Evolutionary conservation across 1,140 invertebrate species (phyloP).

Genomic region (Pseudomyrmex gracilis): DNA sequence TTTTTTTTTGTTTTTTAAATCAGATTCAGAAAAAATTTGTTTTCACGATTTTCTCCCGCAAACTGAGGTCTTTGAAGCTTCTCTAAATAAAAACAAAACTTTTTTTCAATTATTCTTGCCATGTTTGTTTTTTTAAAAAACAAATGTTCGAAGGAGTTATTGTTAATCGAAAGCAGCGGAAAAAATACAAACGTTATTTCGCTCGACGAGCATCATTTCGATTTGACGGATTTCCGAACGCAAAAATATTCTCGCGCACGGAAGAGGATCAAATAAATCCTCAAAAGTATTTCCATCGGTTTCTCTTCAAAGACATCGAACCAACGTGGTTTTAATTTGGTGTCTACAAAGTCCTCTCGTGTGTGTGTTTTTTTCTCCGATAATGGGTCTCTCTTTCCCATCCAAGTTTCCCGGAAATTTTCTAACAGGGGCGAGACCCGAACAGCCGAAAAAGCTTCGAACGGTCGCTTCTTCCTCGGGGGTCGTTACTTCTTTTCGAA

Average conservation of each 20-base stretch:
- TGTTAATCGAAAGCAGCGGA: too few relatives aligned
- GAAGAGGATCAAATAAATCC: constrained; percentile 1
- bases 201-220: too few relatives aligned
- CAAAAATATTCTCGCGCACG: constrained; percentile 25
- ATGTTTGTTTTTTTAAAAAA: too few relatives aligned
- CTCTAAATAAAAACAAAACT: too few relatives aligned
- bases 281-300: constrained; percentile 20
- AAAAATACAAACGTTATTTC: too few relatives aligned
- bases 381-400: neutral
- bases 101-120: too few relatives aligned
- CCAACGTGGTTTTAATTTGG: constrained; percentile 31
- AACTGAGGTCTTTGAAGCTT: too few relatives aligned
- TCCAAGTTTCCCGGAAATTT: constrained; percentile 17
- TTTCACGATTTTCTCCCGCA: too few relatives aligned
- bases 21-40: too few relatives aligned
- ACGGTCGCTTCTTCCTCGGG: constrained; percentile 10
- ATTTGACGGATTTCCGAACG: constrained; percentile 18
- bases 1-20: too few relatives aligned
- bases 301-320: constrained; percentile 38
- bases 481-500: constrained; percentile 58
- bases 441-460: constrained; percentile 32
- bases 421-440: neutral
- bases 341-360: neutral
- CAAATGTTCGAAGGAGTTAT: too few relatives aligned
- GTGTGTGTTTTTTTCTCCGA: neutral